Evolutionary conservation across 2,797 vertebrate genomes (phyloP).

Genomic region (Amphiprion clarkii): DNA sequence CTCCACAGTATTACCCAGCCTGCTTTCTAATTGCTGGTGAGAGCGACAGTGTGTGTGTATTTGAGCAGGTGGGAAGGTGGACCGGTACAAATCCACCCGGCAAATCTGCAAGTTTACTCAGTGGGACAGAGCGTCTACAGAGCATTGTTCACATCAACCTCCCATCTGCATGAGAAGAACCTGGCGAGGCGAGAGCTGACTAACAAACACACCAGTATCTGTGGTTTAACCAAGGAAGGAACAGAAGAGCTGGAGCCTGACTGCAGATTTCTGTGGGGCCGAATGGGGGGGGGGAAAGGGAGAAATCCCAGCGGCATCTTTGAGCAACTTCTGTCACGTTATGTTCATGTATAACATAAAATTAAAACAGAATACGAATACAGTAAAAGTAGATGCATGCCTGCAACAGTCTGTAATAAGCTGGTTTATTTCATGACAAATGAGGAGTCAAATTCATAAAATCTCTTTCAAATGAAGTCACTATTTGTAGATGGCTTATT

Average conservation of each 20-base stretch:
- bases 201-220: conserved; percentile 19
- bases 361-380: too few species aligned
- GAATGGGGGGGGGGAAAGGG: background rate
- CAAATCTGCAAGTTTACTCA: conserved; percentile 38
- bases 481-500: conserved; percentile 17
- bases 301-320: conserved; percentile 13
- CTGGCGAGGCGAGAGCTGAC: conserved; percentile 43
- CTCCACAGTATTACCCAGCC: background rate
- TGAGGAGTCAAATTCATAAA: background rate
- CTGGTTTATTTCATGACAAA: conserved; percentile 10
- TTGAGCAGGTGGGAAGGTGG: background rate
- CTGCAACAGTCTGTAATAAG: background rate
- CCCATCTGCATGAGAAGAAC: conserved; percentile 48
- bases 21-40: conserved; percentile 4
- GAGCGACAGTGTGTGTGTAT: conserved; percentile 12
- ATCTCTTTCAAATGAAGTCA: background rate
- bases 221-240: conserved; percentile 32
- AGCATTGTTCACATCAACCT: conserved; percentile 42
- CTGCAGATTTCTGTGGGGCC: conserved; percentile 27
- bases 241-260: conserved; percentile 45
- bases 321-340: conserved; percentile 27
- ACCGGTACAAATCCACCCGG: conserved; percentile 17
- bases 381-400: background rate
- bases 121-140: conserved; percentile 32
- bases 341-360: conserved; percentile 2